A percentile compares a stretch with the other conserved stretches of the same genome.
These are phyloP conservation scores for Acanthacorydalis orientalis DNA, from an alignment of 2,888 invertebrate genomes.

Conservation along the genomic window DNA sequence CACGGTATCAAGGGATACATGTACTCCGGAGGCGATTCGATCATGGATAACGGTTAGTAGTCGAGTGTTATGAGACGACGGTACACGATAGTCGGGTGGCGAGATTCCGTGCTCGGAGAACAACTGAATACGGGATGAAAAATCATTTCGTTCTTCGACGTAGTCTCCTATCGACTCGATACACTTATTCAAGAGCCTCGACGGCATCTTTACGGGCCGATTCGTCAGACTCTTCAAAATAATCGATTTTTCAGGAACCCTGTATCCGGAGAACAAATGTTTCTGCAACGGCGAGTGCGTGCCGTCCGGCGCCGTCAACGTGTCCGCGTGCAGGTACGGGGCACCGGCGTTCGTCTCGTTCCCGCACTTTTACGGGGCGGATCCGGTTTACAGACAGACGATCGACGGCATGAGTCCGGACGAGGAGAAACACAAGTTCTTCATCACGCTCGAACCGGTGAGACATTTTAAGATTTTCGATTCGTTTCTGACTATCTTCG, in stretches of 20 bases:
- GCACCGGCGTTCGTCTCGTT: conserved; percentile 71
- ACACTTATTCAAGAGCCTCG: no score
- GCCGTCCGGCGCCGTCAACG: conserved; percentile 58
- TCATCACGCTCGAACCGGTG: conserved; percentile 60
- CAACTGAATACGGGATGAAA: no score
- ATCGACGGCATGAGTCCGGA: conserved; percentile 55
- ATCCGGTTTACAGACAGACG: conserved; percentile 41
- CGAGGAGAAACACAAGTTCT: conserved; percentile 53
- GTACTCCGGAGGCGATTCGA: conserved; percentile 42
- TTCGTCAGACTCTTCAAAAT: no score
- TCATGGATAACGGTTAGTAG: conserved; percentile 50
- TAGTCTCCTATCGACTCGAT: no score
- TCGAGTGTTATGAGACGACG: no score
- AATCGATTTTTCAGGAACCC: conserved; percentile 29
- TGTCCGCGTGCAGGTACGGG: conserved; percentile 61
- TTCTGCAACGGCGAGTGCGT: conserved; percentile 57
- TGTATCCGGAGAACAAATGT: conserved; percentile 44
- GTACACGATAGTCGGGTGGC: no score
- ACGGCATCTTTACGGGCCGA: no score
- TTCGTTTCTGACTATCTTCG: not conserved
- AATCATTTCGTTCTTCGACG: no score
- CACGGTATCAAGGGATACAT: conserved; percentile 47
- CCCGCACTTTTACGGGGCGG: conserved; percentile 70
- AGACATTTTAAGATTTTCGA: conserved; percentile 15
- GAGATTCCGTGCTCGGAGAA: no score